Conservation (phyloP, 2,113 vertebrate species). For the Caracal caracal region DNA sequence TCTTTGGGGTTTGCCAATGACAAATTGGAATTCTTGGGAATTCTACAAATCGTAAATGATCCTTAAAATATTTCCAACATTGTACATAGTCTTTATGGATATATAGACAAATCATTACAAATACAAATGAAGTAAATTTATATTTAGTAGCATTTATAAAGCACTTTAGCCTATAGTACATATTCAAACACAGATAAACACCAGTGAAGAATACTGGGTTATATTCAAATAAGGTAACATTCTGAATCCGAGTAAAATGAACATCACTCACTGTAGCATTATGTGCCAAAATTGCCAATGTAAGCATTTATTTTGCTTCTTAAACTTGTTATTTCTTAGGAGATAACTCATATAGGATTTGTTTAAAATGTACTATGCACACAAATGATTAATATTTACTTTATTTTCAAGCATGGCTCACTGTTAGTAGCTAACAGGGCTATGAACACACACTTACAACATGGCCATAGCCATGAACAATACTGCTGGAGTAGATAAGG, state of each 20-base stretch:
- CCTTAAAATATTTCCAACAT: slow-evolving; percentile 24
- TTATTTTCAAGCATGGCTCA: neutral
- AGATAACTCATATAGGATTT: neutral
- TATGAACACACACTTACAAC: neutral
- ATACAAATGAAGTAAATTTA: neutral
- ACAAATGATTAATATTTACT: neutral
- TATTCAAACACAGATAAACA: neutral
- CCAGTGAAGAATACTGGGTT: neutral
- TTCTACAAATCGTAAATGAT: neutral
- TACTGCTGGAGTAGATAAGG: neutral
- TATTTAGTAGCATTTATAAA: neutral
- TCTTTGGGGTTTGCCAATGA: neutral
- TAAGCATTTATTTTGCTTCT: neutral
- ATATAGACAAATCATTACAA: neutral
- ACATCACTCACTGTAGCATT: neutral
- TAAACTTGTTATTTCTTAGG: slow-evolving; percentile 7
- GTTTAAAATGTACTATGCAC: neutral
- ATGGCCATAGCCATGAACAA: neutral
- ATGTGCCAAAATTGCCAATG: neutral
- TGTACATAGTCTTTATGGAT: neutral
- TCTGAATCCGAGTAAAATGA: neutral
- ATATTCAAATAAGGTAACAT: neutral
- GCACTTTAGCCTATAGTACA: neutral
- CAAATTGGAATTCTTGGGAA: neutral
- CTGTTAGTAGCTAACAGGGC: neutral